A percentile compares a stretch with the other conserved stretches of the same genome.
These are phyloP conservation scores for Hippocampus barbouri DNA, from an alignment of 2,113 vertebrate species.

Conservation along the genomic window DNA sequence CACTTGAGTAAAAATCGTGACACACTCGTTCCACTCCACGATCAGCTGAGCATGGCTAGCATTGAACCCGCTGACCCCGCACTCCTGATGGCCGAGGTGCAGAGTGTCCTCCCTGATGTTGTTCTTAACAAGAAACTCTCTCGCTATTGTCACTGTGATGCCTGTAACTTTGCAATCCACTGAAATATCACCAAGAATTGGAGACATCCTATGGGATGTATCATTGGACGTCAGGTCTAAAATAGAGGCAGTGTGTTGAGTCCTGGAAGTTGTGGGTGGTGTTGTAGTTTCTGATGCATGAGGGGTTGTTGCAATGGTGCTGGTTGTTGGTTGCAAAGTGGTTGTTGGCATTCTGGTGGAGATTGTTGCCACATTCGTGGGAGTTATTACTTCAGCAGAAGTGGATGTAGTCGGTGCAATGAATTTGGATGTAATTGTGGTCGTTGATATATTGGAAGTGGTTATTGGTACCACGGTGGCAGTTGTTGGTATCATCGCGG, in stretches of 20 bases:
- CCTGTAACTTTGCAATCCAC: conserved; percentile 73
- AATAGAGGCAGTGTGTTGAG: background rate
- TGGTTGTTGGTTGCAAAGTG: background rate
- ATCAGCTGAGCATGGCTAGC: conserved; percentile 72
- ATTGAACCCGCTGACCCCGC: conserved; percentile 70
- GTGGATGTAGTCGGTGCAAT: background rate
- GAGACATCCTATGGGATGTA: background rate
- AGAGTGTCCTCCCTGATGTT: conserved; percentile 70
- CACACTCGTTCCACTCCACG: conserved; percentile 75
- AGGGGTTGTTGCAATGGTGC: background rate
- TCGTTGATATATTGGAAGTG: background rate
- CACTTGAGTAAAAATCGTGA: conserved; percentile 69
- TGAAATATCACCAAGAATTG: conserved; percentile 24
- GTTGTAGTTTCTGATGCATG: no score
- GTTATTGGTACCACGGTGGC: background rate
- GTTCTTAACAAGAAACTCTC: conserved; percentile 66
- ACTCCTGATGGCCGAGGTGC: conserved; percentile 75
- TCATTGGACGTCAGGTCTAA: background rate
- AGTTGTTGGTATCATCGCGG: background rate
- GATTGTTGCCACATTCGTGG: background rate
- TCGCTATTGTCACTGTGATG: conserved; percentile 71
- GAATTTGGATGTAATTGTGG: background rate
- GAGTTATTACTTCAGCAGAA: background rate
- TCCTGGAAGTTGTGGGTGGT: no score
- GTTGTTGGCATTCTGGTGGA: background rate